Evolutionary conservation across 2,797 vertebrate genomes (phyloP).

Genomic region (Coregonus sp.): DNA sequence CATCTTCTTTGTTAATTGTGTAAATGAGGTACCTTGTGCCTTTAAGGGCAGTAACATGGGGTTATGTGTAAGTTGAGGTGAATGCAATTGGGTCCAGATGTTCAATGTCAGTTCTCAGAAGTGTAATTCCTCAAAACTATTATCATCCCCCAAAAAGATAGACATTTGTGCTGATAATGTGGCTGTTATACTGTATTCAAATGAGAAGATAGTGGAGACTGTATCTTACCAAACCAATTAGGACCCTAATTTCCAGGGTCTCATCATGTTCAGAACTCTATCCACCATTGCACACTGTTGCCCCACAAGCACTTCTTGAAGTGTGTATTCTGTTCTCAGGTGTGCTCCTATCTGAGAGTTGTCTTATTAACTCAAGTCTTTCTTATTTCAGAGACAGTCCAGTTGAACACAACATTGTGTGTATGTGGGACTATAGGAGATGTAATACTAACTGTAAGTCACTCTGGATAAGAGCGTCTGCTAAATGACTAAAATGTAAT

Average conservation of each 20-base stretch:
- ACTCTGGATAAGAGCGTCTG: too few relatives aligned
- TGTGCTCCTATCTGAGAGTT: constrained; percentile 25
- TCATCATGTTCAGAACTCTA: neutral
- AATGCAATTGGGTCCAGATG: neutral
- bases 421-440: neutral
- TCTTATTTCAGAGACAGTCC: constrained; percentile 19
- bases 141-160: neutral
- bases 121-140: neutral
- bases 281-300: neutral
- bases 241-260: constrained; percentile 13
- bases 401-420: constrained; percentile 8
- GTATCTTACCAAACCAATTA: neutral
- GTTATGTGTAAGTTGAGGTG: neutral
- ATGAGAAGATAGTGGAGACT: neutral
- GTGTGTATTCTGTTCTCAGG: constrained; percentile 32
- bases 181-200: neutral
- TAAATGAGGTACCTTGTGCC: neutral
- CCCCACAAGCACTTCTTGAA: constrained; percentile 3
- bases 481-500: neutral
- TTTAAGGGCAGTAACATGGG: neutral
- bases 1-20: neutral
- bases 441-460: too few relatives aligned
- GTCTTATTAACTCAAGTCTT: constrained; percentile 9
- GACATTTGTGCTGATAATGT: neutral
- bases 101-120: neutral